These are phyloP conservation scores for Gallinago stenura DNA, from an alignment of 2,797 vertebrate species.

Conservation along the genomic window DNA sequence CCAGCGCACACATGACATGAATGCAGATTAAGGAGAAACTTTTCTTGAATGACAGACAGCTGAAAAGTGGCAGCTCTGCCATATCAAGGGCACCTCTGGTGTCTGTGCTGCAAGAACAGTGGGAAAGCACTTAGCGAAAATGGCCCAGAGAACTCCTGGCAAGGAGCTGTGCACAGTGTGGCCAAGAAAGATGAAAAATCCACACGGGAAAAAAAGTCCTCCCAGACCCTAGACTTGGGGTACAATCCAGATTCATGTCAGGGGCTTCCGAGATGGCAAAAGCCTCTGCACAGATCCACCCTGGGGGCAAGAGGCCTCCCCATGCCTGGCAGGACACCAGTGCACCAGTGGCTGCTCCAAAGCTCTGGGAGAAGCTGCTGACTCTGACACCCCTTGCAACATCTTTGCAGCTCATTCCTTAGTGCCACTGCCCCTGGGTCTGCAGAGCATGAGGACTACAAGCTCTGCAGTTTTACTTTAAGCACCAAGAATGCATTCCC, in stretches of 20 bases:
- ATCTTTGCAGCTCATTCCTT: background rate
- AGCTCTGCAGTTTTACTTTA: background rate
- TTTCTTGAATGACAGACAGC: background rate
- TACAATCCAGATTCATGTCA: background rate
- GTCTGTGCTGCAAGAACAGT: background rate
- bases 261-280: no score
- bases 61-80: background rate
- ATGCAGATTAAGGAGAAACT: background rate
- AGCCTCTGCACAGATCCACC: rapidly evolving
- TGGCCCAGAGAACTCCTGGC: background rate
- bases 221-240: background rate
- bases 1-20: background rate
- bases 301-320: background rate
- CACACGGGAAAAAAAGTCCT: background rate
- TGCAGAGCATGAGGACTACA: background rate
- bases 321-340: background rate
- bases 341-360: background rate
- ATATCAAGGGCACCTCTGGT: background rate
- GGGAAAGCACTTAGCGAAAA: background rate
- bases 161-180: background rate
- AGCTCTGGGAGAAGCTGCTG: background rate
- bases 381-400: background rate
- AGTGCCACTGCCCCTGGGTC: background rate
- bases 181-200: background rate
- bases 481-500: background rate